Conservation (phyloP, 2,113 vertebrate genomes). For the Pavo muticus region DNA sequence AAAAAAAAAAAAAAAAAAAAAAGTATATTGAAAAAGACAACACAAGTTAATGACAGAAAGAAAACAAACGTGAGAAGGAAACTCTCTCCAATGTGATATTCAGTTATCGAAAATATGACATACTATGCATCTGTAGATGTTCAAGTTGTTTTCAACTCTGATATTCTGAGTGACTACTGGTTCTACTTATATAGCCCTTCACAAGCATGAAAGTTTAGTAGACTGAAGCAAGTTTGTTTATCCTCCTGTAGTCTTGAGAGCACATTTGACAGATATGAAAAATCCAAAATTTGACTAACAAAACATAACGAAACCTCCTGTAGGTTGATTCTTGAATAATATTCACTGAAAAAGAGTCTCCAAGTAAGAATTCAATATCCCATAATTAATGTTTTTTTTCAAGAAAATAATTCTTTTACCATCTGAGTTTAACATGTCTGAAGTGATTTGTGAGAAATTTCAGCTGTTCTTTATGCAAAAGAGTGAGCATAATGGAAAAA, state of each 20-base stretch:
- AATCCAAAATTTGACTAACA: neutral
- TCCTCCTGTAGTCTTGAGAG: neutral
- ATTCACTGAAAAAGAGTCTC: neutral
- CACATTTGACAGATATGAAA: neutral
- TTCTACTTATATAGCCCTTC: neutral
- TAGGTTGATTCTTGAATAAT: neutral
- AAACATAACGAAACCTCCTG: neutral
- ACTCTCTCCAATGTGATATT: neutral
- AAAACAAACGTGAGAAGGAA: neutral
- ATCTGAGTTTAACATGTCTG: conserved; percentile 13
- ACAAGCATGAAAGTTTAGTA: neutral
- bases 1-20: neutral
- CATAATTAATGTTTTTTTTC: neutral
- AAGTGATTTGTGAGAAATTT: conserved; percentile 30
- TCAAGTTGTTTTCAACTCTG: neutral
- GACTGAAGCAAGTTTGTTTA: neutral
- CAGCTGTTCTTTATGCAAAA: conserved; percentile 11
- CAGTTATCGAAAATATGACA: neutral
- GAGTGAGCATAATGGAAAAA: conserved; percentile 20
- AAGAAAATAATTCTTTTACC: neutral
- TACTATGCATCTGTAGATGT: neutral
- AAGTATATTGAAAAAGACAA: neutral
- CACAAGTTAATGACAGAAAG: neutral
- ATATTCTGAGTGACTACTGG: neutral
- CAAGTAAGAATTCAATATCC: neutral